Evolutionary conservation across 1,140 invertebrate genomes (phyloP), one percentile per base, ranked within the genome.

Genomic region (Zaprionus nigranus): DNA sequence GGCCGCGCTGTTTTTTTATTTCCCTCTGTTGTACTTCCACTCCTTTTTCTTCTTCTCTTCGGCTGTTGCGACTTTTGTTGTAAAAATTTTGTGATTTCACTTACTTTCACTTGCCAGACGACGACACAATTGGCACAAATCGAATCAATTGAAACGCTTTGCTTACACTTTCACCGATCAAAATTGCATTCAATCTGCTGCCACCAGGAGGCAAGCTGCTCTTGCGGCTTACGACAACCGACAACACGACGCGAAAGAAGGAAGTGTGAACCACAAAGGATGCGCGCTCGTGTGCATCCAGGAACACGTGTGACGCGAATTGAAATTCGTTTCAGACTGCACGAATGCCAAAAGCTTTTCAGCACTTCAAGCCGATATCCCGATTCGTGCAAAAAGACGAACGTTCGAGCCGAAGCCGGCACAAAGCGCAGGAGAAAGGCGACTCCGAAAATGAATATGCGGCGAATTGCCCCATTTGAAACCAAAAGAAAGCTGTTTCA

Each of bases 301-400:
- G 38, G 58, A 60, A 81, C 78, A 88, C 84, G 85, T 88, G 84
- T 71, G 78, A 57, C 71, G 68, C 81, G 84, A 78, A 71, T 81
- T 78, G 46, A 54, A 74, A 85, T 79, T 78, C 85, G 76, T 76
- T 90, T 66, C 65, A 76, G 76, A 88, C 85, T 90, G 83, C 82
- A 67, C 46, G 69, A 71, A 22, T 64, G 43, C 63, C n/a, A 13
- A 59, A 62, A 79, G 74, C 74, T 72, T 65, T 71, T 59, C 43
- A 13, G 28, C 40, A 24, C 24, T 57, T 22, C 53, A 11, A 40
- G 40, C 72, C 59, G 59, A 63, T n/a, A 46, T 62, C 59, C 1
- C 28, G 5, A 24, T 36, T 40, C 58, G 40, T 46, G 40, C 1
- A 7, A 7, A 17, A n/a, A 13, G 17, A 43, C 46, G 62, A 22